Base-by-base conservation (phyloP, 2,797 vertebrate species). In the Falco rusticolus region DNA sequence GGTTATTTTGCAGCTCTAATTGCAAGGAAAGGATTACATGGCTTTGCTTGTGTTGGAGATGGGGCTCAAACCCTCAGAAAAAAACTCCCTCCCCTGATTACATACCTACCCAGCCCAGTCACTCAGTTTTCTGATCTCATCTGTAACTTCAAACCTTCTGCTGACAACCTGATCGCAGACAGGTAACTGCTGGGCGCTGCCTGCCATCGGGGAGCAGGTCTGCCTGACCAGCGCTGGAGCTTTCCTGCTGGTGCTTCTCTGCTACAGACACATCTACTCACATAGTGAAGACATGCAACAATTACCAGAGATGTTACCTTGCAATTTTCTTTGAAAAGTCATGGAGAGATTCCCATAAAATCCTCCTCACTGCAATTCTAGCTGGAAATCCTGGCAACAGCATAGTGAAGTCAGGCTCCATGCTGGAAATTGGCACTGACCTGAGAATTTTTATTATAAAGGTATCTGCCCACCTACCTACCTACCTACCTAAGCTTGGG, bases 1-100 rank as follows among this genome's bases (percentile, higher is more conserved):
- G 89, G 78, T 79, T 87, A 41, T 89, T 90, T 87, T 96, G 75
- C 71, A 89, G 81, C 68, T 90, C 81, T 90, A 90, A 96, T 81
- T 95, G 93, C 59, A 54, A 79, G 80, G 69, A 51, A 92, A 82
- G 86, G 89, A 94, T 94, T 87, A 93, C 92, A 79, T 15, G 56
- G 68, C 56, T 96, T 66, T 88, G 77, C 86, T 94, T 43, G 57
- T 78, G 87, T 83, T 50, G 60, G 83, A 83, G 85, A 90, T 43
- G 65, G 61, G 85, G 80, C 85, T 95, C 33, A 57, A 93, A 57
- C 72, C 79, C 70, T 83, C 82, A 1, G 10, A 6, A 61, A 84
- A 76, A 76, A 74, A 8, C 20, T 48, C 56, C 51, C 57, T 63
- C 39, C 39, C 63, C 33, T 21, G 10, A 21, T 90, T 81, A 82